These are phyloP conservation scores for Chymomyza caudatula DNA, from an alignment of 2,888 invertebrate species.

Conservation along the genomic window DNA sequence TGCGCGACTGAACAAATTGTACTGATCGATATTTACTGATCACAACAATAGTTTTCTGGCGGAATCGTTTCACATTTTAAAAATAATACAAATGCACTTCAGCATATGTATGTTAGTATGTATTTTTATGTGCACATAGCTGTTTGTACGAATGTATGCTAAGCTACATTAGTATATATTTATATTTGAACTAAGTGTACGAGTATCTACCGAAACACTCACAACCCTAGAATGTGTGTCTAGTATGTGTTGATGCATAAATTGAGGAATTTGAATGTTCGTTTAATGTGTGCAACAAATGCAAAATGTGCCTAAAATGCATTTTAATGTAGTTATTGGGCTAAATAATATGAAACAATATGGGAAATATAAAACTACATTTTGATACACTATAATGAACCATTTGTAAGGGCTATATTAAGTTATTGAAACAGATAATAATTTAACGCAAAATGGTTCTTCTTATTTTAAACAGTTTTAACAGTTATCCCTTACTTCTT, in stretches of 20 bases:
- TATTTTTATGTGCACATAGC: too few species aligned
- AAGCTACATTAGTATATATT: neutral
- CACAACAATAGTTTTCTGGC: constrained; percentile 60
- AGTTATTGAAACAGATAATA: too few species aligned
- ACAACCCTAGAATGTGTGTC: neutral
- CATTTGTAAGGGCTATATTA: neutral
- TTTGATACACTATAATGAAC: neutral
- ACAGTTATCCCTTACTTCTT: too few species aligned
- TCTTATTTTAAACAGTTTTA: too few species aligned
- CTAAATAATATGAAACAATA: neutral
- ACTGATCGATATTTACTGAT: constrained; percentile 67
- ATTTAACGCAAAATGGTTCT: neutral
- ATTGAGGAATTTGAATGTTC: neutral
- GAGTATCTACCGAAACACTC: neutral
- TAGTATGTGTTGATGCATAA: neutral
- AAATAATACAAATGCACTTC: constrained; percentile 20
- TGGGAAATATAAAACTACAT: neutral
- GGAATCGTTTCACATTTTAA: constrained; percentile 35
- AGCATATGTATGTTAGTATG: neutral
- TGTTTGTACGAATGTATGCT: neutral
- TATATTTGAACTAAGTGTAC: neutral
- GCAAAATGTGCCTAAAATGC: neutral
- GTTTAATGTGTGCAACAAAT: too few species aligned
- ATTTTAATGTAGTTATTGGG: neutral
- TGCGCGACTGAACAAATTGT: constrained; percentile 55